Base-by-base conservation (phyloP, 2,888 invertebrate species). In the Salpingus planirostris region DNA sequence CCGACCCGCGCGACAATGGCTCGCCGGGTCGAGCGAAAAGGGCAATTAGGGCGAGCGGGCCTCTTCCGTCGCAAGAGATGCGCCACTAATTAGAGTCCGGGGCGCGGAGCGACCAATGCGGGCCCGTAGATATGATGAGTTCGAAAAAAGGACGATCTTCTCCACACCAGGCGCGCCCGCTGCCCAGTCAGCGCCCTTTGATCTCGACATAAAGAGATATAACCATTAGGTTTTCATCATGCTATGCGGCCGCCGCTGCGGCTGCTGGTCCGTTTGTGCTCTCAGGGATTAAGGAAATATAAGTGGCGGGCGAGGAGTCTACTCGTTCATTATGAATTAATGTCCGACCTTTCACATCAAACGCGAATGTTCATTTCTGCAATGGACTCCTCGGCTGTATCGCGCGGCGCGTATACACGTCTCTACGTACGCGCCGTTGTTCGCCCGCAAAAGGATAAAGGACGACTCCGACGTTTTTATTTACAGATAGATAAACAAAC, bases 151-250 rank as follows among this genome's bases (percentile, higher is more conserved):
- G 47, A 53, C 48, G 46, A 52, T 47, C 54, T 47, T 47, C 45
- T 50, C 37, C 31, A 40, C 42, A 47, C 46, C 46, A 50, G 38
- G 38, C 38, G 40, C 43, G 41, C 39, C 34, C 40, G 31, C 21
- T 32, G 34, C 34, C 29, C 29, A 29, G 29, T 8, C 35, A 32
- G 33, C 27, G 38, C 42, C 59, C 63, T 62, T 62, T 63, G 62
- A 63, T 62, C 63, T 62, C 55, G 29, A 55, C 55, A 60, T 61
- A 60, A 62, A 63, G 63, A 62, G 63, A 63, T 60, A 64, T 64
- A 64, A 63, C 64, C 65, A 64, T 64, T 63, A 64, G 62, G 63
- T 62, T 63, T 62, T 63, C 62, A 63, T 62, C 63, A 60, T 57
- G 57, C 53, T 55, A 57, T 59, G 55, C 55, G 59, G 59, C 55